phyloP scores from a whole-genome alignment of 1,140 invertebrate species.

The Plectrocnemia conspersa region DNA sequence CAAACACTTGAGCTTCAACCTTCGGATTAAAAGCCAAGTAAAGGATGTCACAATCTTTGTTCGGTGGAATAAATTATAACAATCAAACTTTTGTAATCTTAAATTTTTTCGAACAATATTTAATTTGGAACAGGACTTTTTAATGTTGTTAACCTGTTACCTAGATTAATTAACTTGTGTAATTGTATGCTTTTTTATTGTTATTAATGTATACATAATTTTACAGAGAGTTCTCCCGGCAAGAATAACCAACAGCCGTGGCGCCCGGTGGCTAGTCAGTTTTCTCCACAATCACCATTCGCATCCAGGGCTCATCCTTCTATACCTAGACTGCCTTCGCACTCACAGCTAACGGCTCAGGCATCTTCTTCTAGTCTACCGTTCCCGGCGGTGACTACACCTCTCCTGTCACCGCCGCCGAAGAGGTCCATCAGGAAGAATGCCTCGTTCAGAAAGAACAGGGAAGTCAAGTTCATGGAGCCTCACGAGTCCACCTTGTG shows the following conservation, averaged over 20 bases:
- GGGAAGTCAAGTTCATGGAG: slow-evolving; percentile 57
- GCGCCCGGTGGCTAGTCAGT: slow-evolving; percentile 60
- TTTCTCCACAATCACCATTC: slow-evolving; percentile 59
- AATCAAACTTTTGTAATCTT: too few relatives aligned
- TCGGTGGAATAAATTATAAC: too few relatives aligned
- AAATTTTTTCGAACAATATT: too few relatives aligned
- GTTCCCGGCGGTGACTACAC: slow-evolving; percentile 34
- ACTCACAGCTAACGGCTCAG: slow-evolving; percentile 42
- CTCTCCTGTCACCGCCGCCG: slow-evolving; percentile 39
- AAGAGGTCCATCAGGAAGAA: slow-evolving; percentile 40
- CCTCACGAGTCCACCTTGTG: slow-evolving; percentile 32
- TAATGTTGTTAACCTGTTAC: too few relatives aligned
- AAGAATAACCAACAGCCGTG: slow-evolving; percentile 48
- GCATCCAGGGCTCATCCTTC: slow-evolving; percentile 34
- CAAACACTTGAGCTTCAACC: too few relatives aligned
- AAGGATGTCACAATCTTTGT: too few relatives aligned
- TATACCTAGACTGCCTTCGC: slow-evolving; percentile 28
- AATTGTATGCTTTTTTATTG: too few relatives aligned
- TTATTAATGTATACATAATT: not conserved
- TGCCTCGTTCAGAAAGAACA: slow-evolving; percentile 43
- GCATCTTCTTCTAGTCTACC: slow-evolving; percentile 45
- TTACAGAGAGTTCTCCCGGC: slow-evolving; percentile 37
- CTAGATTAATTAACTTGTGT: too few relatives aligned
- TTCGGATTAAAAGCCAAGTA: too few relatives aligned
- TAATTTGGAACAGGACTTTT: too few relatives aligned